A percentile compares a stretch with the other conserved stretches of the same genome.
Conservation (phyloP, 1,140 invertebrate species). For the Heliconius melpomene region DNA sequence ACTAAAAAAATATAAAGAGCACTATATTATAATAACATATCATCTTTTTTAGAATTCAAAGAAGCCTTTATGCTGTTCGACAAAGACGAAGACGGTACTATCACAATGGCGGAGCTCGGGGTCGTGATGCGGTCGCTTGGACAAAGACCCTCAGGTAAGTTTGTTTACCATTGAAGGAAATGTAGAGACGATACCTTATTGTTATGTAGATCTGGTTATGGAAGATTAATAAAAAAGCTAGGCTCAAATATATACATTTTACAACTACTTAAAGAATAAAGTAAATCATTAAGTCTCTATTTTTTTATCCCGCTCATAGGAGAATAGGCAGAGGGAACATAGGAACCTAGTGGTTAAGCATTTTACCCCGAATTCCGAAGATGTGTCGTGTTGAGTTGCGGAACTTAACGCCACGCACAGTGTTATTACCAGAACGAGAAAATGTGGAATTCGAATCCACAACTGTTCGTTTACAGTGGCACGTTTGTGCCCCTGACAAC, state of each 20-base stretch:
- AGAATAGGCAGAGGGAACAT: no score
- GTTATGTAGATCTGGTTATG: background rate
- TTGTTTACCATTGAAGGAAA: background rate
- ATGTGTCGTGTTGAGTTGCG: background rate
- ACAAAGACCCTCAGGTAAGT: conserved; percentile 91
- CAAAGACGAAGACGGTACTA: conserved; percentile 95
- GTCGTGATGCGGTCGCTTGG: conserved; percentile 94
- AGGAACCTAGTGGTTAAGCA: no score
- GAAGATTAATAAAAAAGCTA: no score
- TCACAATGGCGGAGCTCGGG: conserved; percentile 93
- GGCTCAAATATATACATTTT: no score
- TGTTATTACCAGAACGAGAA: no score
- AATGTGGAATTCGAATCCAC: background rate
- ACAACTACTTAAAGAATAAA: no score
- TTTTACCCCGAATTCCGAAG: no score
- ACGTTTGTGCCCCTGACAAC: background rate
- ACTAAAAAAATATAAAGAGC: background rate
- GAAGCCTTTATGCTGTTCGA: conserved; percentile 96
- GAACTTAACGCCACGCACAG: background rate
- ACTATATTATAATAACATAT: background rate
- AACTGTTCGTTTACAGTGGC: background rate
- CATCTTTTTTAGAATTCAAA: conserved; percentile 87
- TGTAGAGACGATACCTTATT: background rate
- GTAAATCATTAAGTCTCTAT: no score
- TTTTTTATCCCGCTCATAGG: no score